Evolutionary conservation across 2,113 vertebrate species (phyloP), one percentile per base, ranked within the genome.

Genomic region (Chloebia gouldiae): DNA sequence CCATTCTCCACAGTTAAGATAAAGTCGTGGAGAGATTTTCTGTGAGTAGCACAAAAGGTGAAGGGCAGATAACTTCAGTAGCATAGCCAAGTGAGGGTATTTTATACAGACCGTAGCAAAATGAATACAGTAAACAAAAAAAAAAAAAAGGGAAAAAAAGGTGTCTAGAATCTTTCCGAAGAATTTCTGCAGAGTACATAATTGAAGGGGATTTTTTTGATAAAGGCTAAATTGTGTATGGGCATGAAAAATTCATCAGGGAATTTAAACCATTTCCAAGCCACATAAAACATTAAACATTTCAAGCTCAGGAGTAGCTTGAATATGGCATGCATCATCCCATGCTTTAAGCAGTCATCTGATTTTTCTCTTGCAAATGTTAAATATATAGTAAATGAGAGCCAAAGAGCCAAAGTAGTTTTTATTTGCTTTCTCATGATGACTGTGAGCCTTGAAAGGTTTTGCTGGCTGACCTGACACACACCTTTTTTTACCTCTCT

Each of bases 191-290:
- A 90, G 81, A 94, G 86, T 69, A 91, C 56, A 51, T 89, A 94
- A 94, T 83, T 91, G 95, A 96, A 95, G 57, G 77, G 45, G 22
- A 65, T 70, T 86, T 97, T 86, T 95, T 66, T 51, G 35, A 90
- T 96, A 82, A 93, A 70, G 70, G 81, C 69, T 94, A 95, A 95
- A 85, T 95, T 82, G 90, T 90, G 50, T 96, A 87, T 50, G 21
- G 78, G 21, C 83, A 92, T 97, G 77, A 96, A 97, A 92, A 88
- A 95, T 95, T 93, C 89, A 96, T 54, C 53, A 73, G 76, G 59
- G 87, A 95, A 95, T 97, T 97, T 95, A 95, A 96, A 88, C 88
- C 59, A 82, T 89, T 97, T 97, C 81, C 42, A 92, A 86, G 82
- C 61, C 76, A 42, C 91, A 94, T 93, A 79, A 97, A 95, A 95